phyloP scores from a whole-genome alignment of 2,113 vertebrate genomes.

The Cyprinodon variegatus region DNA sequence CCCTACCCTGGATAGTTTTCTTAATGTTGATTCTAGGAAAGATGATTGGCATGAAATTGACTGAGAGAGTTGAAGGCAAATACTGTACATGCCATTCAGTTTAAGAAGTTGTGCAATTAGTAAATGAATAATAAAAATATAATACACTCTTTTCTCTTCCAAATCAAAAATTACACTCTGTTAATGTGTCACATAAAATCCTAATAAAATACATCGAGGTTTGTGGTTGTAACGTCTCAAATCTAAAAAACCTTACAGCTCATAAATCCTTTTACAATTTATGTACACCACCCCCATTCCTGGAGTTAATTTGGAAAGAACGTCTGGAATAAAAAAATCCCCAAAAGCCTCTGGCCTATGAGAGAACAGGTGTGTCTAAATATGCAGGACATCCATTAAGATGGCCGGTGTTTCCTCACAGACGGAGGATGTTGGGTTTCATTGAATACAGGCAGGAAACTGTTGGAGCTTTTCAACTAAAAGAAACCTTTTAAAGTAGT shows the following conservation, averaged over 20 bases:
- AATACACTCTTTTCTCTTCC: neutral
- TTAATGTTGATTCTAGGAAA: no score
- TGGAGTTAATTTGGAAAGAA: constrained; percentile 9
- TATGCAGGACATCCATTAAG: constrained; percentile 43
- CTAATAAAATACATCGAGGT: neutral
- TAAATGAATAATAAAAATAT: no score
- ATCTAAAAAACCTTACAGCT: neutral
- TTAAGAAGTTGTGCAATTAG: no score
- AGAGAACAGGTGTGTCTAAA: constrained; percentile 60
- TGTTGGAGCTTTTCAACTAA: neutral
- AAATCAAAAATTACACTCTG: neutral
- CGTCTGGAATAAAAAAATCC: constrained; percentile 19
- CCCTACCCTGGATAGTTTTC: no score
- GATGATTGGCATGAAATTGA: no score
- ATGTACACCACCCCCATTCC: neutral
- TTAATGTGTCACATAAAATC: neutral
- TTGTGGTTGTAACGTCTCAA: neutral
- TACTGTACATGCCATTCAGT: no score
- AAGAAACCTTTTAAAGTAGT: neutral
- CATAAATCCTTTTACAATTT: neutral
- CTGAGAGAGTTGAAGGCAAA: no score
- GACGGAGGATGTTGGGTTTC: neutral
- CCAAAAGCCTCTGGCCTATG: constrained; percentile 30
- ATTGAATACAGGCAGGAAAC: neutral
- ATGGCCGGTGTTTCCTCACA: constrained; percentile 24